phyloP scores from a whole-genome alignment of 2,797 vertebrate species.

The Pseudopleuronectes americanus region DNA sequence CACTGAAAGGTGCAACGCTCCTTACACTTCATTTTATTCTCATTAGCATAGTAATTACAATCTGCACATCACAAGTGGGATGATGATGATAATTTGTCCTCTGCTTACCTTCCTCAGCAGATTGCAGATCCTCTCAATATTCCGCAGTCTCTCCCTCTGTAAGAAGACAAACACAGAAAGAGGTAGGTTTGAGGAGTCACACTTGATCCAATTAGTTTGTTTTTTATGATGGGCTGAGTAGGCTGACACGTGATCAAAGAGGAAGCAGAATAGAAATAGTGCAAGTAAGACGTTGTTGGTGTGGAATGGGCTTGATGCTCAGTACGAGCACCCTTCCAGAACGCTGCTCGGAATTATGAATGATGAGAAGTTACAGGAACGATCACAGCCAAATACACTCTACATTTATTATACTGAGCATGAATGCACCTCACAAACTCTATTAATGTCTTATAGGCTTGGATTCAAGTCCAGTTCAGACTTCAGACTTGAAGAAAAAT shows the following conservation, averaged over 20 bases:
- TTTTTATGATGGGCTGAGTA: not conserved
- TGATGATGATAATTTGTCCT: not conserved
- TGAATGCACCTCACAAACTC: not conserved
- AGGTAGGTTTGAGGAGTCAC: not conserved
- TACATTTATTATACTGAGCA: not conserved
- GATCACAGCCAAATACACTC: not conserved
- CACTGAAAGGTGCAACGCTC: not conserved
- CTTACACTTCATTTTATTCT: too few species aligned
- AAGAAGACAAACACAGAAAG: conserved; percentile 24
- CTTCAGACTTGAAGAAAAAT: too few species aligned
- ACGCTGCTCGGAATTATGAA: not conserved
- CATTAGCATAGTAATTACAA: too few species aligned
- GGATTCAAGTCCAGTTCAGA: too few species aligned
- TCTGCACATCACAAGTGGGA: not conserved
- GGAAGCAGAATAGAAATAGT: not conserved
- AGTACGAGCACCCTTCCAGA: too few species aligned
- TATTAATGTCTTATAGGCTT: too few species aligned
- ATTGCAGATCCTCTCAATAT: conserved; percentile 98
- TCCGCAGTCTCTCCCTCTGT: conserved; percentile 94
- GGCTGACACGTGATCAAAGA: not conserved
- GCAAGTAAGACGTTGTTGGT: not conserved
- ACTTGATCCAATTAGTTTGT: not conserved
- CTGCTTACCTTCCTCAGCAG: conserved; percentile 93
- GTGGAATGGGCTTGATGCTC: not conserved
- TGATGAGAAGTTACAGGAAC: too few species aligned